A percentile compares a stretch with the other conserved stretches of the same genome.
These are phyloP conservation scores for Cephus pygmeus DNA, from an alignment of 2,888 invertebrate genomes.

Conservation along the genomic window DNA sequence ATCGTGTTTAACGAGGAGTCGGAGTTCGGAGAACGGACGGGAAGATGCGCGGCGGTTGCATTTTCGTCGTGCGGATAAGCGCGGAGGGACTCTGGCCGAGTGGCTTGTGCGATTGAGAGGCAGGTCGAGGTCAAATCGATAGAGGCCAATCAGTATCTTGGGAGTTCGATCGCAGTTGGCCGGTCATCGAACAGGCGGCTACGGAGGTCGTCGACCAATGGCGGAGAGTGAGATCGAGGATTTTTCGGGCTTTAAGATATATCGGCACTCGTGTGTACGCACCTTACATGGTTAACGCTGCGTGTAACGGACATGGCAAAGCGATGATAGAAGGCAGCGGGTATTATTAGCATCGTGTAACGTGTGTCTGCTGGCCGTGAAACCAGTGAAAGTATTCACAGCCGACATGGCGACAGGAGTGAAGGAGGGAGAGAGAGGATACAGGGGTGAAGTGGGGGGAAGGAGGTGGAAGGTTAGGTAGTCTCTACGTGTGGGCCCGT, in stretches of 20 bases:
- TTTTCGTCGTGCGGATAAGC: neutral
- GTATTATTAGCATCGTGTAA: conserved; percentile 61
- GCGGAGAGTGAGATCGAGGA: conserved; percentile 1
- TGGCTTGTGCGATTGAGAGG: neutral
- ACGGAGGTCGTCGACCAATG: conserved; percentile 26
- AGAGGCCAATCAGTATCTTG: neutral
- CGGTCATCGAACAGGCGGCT: neutral
- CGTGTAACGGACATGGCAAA: neutral
- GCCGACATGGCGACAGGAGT: conserved; percentile 27
- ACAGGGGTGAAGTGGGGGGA: neutral
- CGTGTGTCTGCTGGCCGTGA: conserved; percentile 63
- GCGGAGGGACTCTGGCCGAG: neutral
- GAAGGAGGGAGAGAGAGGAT: neutral
- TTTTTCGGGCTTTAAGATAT: conserved; percentile 8
- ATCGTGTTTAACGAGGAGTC: neutral
- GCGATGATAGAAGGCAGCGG: conserved; percentile 24
- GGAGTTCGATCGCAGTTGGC: neutral
- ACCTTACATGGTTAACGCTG: neutral
- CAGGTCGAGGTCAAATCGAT: neutral
- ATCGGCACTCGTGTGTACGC: conserved; percentile 12
- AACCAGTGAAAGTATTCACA: conserved; percentile 64
- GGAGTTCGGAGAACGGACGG: neutral
- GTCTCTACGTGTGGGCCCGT: neutral
- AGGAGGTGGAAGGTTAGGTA: conserved; percentile 1
- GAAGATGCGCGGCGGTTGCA: neutral